Conservation (phyloP, 2,113 vertebrate species). For the Nothoprocta pentlandii region DNA sequence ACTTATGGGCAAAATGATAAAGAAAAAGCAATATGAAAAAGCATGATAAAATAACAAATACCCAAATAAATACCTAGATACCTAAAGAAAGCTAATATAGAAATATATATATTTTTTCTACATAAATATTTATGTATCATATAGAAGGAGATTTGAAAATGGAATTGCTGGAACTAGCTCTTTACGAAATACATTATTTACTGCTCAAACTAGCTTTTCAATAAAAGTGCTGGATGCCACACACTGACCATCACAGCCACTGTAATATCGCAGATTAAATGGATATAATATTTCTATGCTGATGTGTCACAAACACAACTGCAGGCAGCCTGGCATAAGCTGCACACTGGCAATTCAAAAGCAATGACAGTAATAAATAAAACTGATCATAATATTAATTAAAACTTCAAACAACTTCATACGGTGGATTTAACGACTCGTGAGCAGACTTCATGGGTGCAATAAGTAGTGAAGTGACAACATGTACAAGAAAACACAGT, state of each 20-base stretch:
- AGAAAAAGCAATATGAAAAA: neutral
- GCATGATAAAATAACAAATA: neutral
- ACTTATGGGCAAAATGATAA: neutral
- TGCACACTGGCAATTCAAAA: neutral
- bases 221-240: neutral
- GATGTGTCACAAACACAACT: neutral
- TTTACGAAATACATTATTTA: neutral
- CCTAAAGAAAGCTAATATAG: neutral
- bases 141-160: neutral
- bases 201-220: neutral
- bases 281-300: neutral
- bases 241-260: fast-evolving
- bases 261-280: fast-evolving
- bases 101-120: neutral
- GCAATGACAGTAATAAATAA: neutral
- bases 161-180: neutral
- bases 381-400: slow-evolving; percentile 13
- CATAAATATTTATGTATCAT: neutral
- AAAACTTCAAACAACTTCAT: neutral
- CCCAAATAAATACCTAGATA: neutral
- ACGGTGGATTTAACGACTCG: slow-evolving; percentile 1
- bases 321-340: neutral
- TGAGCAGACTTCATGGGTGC: neutral
- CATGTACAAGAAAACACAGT: neutral
- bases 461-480: neutral